Evolutionary conservation across 2,797 vertebrate species (phyloP), one percentile per base, ranked within the genome.

Genomic region (Acanthurus leucopareius): DNA sequence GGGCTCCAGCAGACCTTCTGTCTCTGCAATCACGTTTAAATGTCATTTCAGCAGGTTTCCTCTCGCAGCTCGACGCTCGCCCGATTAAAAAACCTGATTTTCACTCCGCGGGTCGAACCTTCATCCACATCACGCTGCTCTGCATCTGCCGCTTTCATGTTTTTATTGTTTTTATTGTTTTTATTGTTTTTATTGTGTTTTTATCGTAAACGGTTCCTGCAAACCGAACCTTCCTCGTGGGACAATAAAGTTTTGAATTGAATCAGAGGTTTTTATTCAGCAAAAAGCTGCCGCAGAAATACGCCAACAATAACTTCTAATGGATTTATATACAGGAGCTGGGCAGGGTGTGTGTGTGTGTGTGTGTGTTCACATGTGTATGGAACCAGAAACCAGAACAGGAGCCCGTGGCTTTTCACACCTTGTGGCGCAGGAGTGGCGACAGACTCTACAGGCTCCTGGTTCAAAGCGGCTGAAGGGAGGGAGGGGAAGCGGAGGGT

Each of bases 381-480:
- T 82, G 69, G 86, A 84, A 85, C 62, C 79, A 91, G 84, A 86
- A 89, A 90, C 82, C 82, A 75, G 82, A 88, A 85, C 86, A 87
- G 88, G 79, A 90, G 86, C 85, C 77, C 54, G 51, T 84, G 72
- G 82, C 79, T 84, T 83, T 91, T 93, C 86, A 89, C 90, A 93
- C 88, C 88, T 93, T 64, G 75, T 75, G 82, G 90, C 38, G 72
- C 81, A 72, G 63, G 71, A 82, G 80, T 88, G 86, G 86, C 68
- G 65, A 91, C 91, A 90, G 86, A 85, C 79, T 70, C 87, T 83
- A 82, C 87, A 79, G 90, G 87, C 84, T 61, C 62, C 84, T 70
- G 84, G 89, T 93, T 94, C 91, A 93, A 93, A 94, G 90, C 75
- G 53, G 71, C 73, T 11, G 57, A 75, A 57, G 48, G 76, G 42